Evolutionary conservation across 2,113 vertebrate species (phyloP), one percentile per base, ranked within the genome.

Genomic region (Pelusios castaneus): DNA sequence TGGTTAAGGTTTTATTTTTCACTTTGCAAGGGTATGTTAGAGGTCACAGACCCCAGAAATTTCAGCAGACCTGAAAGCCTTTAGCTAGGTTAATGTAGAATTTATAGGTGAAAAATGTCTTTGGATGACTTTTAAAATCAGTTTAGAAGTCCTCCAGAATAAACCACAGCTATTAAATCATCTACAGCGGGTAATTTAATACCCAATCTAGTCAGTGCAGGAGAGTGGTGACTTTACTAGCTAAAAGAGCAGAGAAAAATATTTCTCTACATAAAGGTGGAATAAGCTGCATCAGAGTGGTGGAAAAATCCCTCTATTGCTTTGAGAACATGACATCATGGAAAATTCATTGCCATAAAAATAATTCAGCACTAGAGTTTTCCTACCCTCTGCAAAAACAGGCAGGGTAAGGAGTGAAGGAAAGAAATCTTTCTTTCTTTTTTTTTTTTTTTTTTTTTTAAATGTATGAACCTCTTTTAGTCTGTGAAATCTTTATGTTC

Each of bases 81-180:
- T n/a, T 95, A 55, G 49, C 47, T 29, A 82, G 22, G 55, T 21
- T 6, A 75, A 2, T 80, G 49, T 80, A 85, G 58, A 83, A 91
- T 47, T 56, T 21, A n/a, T 29, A 79, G 49, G 27, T 47, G 51
- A 76, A 55, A 84, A 38, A 90, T 82, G 8, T 22, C 22, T 85
- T 82, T 43, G 54, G 52, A 54, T 81, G 55, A 41, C 52, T 91
- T 90, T 91, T 94, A 80, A 58, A 92, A 82, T 58, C 29, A 2
- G 1, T 49, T 51, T 25, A 84, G 82, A 84, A 84, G 80, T 82
- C 56, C 84, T 85, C 80, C 85, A 55, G 49, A 84, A 91, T 90
- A 88, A 84, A n/a, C 60, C 55, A 82, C 67, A 79, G 43, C 70
- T 91, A 81, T 89, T 82, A 88, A 47, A 91, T 45, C 84, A 95